These are phyloP conservation scores for Girardinichthys multiradiatus DNA, from an alignment of 2,113 vertebrate species.

Conservation along the genomic window DNA sequence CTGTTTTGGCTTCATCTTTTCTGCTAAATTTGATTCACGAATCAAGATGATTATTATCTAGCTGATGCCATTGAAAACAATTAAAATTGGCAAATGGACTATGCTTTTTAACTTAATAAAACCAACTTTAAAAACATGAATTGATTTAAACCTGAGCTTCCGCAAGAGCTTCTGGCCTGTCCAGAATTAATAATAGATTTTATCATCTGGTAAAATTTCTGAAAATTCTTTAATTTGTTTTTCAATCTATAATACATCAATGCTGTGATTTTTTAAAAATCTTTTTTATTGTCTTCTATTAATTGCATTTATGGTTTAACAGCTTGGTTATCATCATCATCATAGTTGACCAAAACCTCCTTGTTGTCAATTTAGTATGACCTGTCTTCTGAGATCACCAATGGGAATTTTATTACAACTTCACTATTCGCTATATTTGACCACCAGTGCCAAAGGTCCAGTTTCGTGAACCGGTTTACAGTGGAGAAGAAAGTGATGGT, in stretches of 20 bases:
- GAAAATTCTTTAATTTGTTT: neutral
- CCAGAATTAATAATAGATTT: neutral
- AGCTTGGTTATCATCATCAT: neutral
- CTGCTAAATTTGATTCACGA: no score
- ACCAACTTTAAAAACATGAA: no score
- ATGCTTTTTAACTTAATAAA: no score
- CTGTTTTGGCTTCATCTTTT: no score
- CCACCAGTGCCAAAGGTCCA: slow-evolving; percentile 90
- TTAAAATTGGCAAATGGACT: no score
- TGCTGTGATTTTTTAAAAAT: slow-evolving; percentile 1
- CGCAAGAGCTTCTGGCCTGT: neutral
- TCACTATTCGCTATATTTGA: neutral
- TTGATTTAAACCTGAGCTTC: no score
- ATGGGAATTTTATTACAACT: neutral
- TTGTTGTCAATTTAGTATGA: slow-evolving; percentile 5
- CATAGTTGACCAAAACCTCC: neutral
- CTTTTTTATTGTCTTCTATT: neutral
- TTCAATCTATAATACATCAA: neutral
- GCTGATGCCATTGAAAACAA: no score
- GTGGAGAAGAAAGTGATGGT: slow-evolving; percentile 85
- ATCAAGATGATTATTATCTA: no score
- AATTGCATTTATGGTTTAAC: neutral
- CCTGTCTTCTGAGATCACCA: slow-evolving; percentile 8
- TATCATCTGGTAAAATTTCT: neutral
- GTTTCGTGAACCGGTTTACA: slow-evolving; percentile 85